Percentiles rank a stretch among this genome's conserved stretches.
Evolutionary conservation across 2,113 vertebrate species (phyloP).

Genomic region (Penelope pileata): DNA sequence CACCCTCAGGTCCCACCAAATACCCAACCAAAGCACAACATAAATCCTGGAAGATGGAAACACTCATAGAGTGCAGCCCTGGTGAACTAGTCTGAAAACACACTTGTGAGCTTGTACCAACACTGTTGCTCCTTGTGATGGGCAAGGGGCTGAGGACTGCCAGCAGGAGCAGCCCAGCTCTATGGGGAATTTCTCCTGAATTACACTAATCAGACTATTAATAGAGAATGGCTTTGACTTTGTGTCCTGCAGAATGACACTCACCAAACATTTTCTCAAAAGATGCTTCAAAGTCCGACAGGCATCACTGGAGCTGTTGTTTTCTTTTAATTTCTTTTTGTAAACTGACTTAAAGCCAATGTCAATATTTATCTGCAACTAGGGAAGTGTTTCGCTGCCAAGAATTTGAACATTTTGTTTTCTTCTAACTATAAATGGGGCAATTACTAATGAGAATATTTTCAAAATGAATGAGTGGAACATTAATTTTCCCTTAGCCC

Average conservation of each 20-base stretch:
- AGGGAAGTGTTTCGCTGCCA: conserved; percentile 64
- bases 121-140: neutral
- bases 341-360: conserved; percentile 68
- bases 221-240: neutral
- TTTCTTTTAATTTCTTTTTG: conserved; percentile 50
- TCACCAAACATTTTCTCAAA: neutral
- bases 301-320: conserved; percentile 39
- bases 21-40: neutral
- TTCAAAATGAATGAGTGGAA: conserved; percentile 69
- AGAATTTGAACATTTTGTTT: conserved; percentile 61
- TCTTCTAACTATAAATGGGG: conserved; percentile 53
- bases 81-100: neutral
- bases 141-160: neutral
- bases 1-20: neutral
- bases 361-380: conserved; percentile 73
- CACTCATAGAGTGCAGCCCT: fast-evolving
- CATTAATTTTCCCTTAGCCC: conserved; percentile 34
- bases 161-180: neutral
- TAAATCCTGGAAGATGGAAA: fast-evolving
- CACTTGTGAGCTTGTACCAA: neutral
- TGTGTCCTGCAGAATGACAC: neutral
- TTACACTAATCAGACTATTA: neutral
- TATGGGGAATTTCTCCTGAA: neutral
- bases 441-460: conserved; percentile 58
- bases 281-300: conserved; percentile 31